These are phyloP conservation scores for Drosophila subpulchrella DNA, from an alignment of 1,140 invertebrate genomes.

Conservation along the genomic window DNA sequence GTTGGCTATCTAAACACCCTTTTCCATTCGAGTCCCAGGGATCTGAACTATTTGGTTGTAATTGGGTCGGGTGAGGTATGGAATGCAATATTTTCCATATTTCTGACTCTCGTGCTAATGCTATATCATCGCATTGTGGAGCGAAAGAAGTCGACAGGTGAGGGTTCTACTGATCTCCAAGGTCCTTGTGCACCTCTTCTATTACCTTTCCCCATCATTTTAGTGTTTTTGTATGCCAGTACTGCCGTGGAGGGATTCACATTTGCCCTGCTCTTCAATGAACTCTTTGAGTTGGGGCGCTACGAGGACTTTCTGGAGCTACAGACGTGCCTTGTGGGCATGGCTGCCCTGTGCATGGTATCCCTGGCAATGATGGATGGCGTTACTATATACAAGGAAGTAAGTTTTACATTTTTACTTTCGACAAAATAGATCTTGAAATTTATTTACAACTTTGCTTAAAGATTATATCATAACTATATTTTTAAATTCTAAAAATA, in stretches of 20 bases:
- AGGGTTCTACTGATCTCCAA: conserved; percentile 22
- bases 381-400: conserved; percentile 78
- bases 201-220: conserved; percentile 14
- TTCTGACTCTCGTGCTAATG: conserved; percentile 76
- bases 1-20: conserved; percentile 43
- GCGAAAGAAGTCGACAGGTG: conserved; percentile 73
- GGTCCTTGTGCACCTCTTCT: background rate
- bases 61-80: conserved; percentile 60
- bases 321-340: conserved; percentile 56
- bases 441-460: background rate
- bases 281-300: conserved; percentile 69
- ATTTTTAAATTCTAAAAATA: too few relatives aligned
- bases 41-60: conserved; percentile 62
- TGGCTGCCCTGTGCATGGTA: conserved; percentile 52
- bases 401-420: conserved; percentile 15
- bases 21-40: conserved; percentile 42
- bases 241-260: conserved; percentile 57
- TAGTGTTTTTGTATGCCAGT: conserved; percentile 73
- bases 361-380: conserved; percentile 59
- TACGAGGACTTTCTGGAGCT: conserved; percentile 66
- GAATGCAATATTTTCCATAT: conserved; percentile 65
- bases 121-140: conserved; percentile 78
- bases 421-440: background rate
- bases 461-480: too few relatives aligned
- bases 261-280: conserved; percentile 62